phyloP scores from a whole-genome alignment of 92 coral and sea anemone genomes.

The Phymanthus crucifer region DNA sequence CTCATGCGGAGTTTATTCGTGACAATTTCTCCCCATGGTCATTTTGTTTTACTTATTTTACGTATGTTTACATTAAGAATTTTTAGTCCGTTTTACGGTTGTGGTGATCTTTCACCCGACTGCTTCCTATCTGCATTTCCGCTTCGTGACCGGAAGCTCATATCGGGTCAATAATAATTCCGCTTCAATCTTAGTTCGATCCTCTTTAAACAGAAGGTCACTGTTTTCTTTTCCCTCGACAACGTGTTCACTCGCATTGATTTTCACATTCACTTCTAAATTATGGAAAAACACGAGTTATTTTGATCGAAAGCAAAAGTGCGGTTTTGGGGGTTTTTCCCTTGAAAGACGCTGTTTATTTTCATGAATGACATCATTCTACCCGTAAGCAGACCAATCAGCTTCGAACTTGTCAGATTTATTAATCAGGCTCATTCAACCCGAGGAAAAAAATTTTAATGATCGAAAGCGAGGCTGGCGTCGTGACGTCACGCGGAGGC shows the following conservation, averaged over 20 bases:
- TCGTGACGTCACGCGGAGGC: slow-evolving; percentile 71
- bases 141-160: neutral
- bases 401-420: slow-evolving; percentile 55
- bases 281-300: neutral
- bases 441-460: slow-evolving; percentile 37
- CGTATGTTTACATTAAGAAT: too few species aligned
- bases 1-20: too few species aligned
- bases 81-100: too few species aligned
- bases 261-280: neutral
- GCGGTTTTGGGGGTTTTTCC: slow-evolving; percentile 13
- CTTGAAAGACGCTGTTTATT: slow-evolving; percentile 31
- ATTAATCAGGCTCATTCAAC: slow-evolving; percentile 15
- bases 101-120: neutral
- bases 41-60: too few species aligned
- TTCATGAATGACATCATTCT: slow-evolving; percentile 20
- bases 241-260: neutral
- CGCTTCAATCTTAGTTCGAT: neutral
- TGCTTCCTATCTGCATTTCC: neutral
- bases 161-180: neutral
- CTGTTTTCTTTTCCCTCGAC: neutral
- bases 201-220: neutral
- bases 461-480: slow-evolving; percentile 68
- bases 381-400: slow-evolving; percentile 49
- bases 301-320: slow-evolving; percentile 9
- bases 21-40: too few species aligned